Evolutionary conservation across 2,113 vertebrate species (phyloP).

Genomic region (Brachionichthys hirsutus): DNA sequence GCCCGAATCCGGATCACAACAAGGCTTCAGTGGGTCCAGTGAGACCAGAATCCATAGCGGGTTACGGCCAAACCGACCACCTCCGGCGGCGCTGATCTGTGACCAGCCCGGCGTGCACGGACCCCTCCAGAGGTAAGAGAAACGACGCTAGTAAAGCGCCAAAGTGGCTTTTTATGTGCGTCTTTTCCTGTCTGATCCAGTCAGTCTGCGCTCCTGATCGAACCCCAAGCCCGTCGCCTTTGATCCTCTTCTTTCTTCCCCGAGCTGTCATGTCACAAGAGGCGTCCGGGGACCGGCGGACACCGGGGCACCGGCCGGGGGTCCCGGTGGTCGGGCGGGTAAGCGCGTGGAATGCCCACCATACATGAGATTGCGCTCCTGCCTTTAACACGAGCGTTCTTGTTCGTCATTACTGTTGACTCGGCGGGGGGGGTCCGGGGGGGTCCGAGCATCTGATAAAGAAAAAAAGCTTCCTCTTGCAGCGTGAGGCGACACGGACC

Average conservation of each 20-base stretch:
- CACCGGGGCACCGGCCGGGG: conserved; percentile 51
- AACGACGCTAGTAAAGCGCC: conserved; percentile 20
- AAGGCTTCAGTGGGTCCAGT: conserved; percentile 29
- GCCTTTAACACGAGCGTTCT: conserved; percentile 20
- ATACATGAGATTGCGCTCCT: conserved; percentile 41
- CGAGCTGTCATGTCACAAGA: conserved; percentile 79
- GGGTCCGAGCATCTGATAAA: conserved; percentile 37
- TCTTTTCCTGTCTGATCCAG: conserved; percentile 34
- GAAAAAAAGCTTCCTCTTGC: conserved; percentile 8
- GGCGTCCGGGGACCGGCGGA: conserved; percentile 54
- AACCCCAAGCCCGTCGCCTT: conserved; percentile 62
- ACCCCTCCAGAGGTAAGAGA: conserved; percentile 26
- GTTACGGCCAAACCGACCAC: conserved; percentile 2
- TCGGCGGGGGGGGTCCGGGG: conserved; percentile 18
- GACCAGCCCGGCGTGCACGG: conserved; percentile 22
- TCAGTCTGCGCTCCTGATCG: too few species aligned
- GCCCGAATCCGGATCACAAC: conserved; percentile 17
- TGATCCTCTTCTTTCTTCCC: conserved; percentile 73
- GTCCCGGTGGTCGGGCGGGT: conserved; percentile 52
- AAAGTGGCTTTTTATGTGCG: conserved; percentile 7
- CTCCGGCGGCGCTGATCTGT: conserved; percentile 10
- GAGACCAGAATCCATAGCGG: conserved; percentile 8
- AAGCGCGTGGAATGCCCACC: conserved; percentile 50
- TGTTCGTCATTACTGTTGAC: conserved; percentile 56
- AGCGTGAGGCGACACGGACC: conserved; percentile 14